phyloP scores from a whole-genome alignment of 2,113 vertebrate genomes.

The Todiramphus chloris region DNA sequence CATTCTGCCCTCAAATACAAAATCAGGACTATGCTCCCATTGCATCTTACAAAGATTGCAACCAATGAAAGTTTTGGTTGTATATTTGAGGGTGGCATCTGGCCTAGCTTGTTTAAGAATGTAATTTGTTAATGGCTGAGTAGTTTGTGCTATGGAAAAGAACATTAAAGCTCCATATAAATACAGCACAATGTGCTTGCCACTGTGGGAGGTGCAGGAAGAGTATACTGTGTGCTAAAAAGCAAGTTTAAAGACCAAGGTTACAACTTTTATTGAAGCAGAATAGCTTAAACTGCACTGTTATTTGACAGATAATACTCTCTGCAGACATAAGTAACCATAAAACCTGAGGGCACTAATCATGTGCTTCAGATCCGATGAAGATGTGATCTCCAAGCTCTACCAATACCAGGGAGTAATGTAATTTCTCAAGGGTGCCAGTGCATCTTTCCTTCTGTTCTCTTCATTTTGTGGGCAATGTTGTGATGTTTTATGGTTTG shows the following conservation, averaged over 20 bases:
- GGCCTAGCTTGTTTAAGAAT: background rate
- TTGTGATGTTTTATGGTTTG: background rate
- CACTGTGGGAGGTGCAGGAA: background rate
- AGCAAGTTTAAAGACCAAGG: constrained; percentile 42
- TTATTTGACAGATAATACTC: constrained; percentile 42
- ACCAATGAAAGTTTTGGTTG: background rate
- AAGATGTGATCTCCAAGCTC: constrained; percentile 22
- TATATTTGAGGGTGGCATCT: background rate
- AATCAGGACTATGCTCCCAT: background rate
- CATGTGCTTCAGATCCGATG: constrained; percentile 18
- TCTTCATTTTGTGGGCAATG: background rate
- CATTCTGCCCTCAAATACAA: constrained; percentile 19
- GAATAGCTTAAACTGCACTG: constrained; percentile 37
- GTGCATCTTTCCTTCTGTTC: background rate
- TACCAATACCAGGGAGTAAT: background rate
- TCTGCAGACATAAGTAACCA: constrained; percentile 19
- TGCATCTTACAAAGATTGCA: background rate
- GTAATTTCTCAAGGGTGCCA: background rate
- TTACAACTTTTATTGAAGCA: constrained; percentile 45
- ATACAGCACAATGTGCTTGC: background rate
- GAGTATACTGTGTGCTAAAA: constrained; percentile 2
- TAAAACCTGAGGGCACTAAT: constrained; percentile 23
- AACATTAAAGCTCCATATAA: background rate
- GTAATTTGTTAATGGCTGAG: constrained; percentile 20
- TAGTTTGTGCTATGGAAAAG: background rate